phyloP scores from a whole-genome alignment of 1,140 invertebrate genomes.

The Fopius arisanus region DNA sequence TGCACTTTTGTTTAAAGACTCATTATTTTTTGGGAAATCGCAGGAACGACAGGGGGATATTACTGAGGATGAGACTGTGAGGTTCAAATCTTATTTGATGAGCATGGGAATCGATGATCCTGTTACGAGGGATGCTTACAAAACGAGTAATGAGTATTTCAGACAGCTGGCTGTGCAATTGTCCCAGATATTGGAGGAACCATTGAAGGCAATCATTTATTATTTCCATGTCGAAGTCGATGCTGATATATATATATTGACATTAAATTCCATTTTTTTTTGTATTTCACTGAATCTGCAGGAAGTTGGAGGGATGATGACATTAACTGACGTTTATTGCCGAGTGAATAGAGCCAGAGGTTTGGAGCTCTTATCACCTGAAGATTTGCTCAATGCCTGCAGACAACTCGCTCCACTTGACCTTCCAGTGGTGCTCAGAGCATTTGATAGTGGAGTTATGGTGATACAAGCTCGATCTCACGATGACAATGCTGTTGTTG shows the following conservation, averaged over 20 bases:
- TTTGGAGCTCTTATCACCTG: conserved; percentile 89
- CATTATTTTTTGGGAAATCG: conserved; percentile 55
- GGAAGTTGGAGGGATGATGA: conserved; percentile 96
- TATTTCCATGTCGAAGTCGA: no score
- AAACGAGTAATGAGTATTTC: conserved; percentile 88
- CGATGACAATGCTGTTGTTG: conserved; percentile 79
- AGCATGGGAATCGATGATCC: conserved; percentile 97
- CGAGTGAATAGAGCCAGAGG: conserved; percentile 91
- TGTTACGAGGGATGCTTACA: conserved; percentile 90
- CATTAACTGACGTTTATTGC: conserved; percentile 95
- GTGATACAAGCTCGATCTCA: conserved; percentile 85
- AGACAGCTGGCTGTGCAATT: conserved; percentile 88
- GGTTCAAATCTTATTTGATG: conserved; percentile 95
- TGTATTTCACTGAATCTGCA: conserved; percentile 54
- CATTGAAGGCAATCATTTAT: conserved; percentile 65
- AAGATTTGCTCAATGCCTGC: conserved; percentile 94
- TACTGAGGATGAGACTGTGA: conserved; percentile 96
- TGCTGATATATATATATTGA: no score
- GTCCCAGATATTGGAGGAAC: conserved; percentile 79
- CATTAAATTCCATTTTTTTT: no score
- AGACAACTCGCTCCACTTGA: conserved; percentile 69
- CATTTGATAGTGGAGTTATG: conserved; percentile 90
- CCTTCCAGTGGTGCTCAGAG: conserved; percentile 80
- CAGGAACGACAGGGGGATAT: conserved; percentile 94
- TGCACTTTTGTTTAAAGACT: conserved; percentile 36